Base-by-base conservation (phyloP, 2,797 vertebrate species). In the Characodon lateralis region DNA sequence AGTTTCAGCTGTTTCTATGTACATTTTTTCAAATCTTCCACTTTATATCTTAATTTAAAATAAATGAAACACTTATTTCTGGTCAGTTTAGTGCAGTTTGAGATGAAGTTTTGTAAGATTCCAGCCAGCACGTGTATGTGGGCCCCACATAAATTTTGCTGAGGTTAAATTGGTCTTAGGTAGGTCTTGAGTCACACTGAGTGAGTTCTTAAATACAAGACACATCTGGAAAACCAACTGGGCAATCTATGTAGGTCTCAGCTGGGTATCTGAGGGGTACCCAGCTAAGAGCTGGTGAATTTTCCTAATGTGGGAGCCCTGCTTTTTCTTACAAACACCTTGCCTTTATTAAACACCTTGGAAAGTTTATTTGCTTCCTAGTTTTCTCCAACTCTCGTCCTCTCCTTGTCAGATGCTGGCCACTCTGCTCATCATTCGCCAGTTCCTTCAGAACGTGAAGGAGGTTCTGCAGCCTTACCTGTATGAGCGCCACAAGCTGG, bases 401-500 rank as follows among this genome's bases (percentile, higher is more conserved):
- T 81, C 20, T 82, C 39, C 61, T 69, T 5, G 69, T 10, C 89
- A 99, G 98, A 99, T 97, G 97, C 94, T 99, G 94, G 98, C 98
- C 89, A 98, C 98, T 28, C 96, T 99, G 85, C 96, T 99, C 91
- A 97, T 99, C 91, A 99, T 98, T 24, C 97, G 98, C 26, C 98
- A 99, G 94, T 96, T 99, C 91, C 95, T 99, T 87, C 97, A 98
- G 93, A 99, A 99, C 39, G 85, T 99, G 82, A 96, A 98, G 55
- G 98, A 99, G 89, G 98, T 98, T 77, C 95, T 98, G 12, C 98
- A 99, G 95, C 98, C 98, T 10, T 98, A 99, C 87, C 91, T 99
- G 61, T 98, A 97, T 61, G 96, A 96, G 72, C 96, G 97, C 50
- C 95, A 99, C 83, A 96, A 97, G 80, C 91, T 97, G 5, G 97